Base-by-base conservation (phyloP, 2,797 vertebrate species). In the Graptemys geographica region DNA sequence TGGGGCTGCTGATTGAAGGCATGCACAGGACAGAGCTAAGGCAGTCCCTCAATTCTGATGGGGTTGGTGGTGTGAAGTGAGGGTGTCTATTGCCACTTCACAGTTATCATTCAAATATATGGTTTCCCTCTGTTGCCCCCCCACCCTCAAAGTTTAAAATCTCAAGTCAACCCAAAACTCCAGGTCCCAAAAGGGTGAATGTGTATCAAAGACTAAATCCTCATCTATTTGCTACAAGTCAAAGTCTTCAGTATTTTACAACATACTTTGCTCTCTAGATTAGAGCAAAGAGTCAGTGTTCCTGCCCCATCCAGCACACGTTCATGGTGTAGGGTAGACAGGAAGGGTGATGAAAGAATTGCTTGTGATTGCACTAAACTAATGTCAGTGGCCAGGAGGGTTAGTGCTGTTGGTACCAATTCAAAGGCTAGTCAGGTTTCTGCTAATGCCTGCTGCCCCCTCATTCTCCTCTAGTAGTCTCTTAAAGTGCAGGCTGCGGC, bases 1-100 rank as follows among this genome's bases (percentile, higher is more conserved):
- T 8, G 0, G 0, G 11, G 56, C 2, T 0, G 3, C 19, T 1
- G 4, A 56, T 47, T 16, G 4, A n/a, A 89, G 83, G 55, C 15
- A 55, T 16, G 81, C 84, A 79, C 2, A 33, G 18, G 52, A 13
- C 1, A 37, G 12, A 76, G 11, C 41, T 19, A 15, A 44, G 65
- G 74, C 81, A 5, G 25, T 33, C 52, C 3, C 1, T 1, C 69
- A n/a, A 33, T 2, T 27, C 76, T 28, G 2, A 1, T 0, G 0
- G 2, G 56, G 90, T 41, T 3, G 5, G 25, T 2, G 56, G 27
- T 12, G 11, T 49, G 74, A 31, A 41, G 44, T 78, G 44, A 52
- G 81, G 27, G 53, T 0, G 0, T 84, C 84, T 81, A 23, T 8
- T 8, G 49, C 47, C 6, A 5, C 37, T 47, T 6, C 76, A 52